phyloP scores from a whole-genome alignment of 2,888 invertebrate species.

The Phlogophora meticulosa region DNA sequence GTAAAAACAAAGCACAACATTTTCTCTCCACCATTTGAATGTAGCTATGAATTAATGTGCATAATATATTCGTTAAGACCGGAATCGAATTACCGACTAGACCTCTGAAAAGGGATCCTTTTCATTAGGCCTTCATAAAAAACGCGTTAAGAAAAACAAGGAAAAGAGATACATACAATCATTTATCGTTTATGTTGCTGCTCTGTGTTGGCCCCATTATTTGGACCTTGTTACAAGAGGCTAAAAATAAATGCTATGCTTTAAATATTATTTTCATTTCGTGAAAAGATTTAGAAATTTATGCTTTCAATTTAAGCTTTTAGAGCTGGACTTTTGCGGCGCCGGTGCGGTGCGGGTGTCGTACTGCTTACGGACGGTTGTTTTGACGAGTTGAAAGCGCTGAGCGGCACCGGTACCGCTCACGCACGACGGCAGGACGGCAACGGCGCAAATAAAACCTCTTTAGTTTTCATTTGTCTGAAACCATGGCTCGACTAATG shows the following conservation, averaged over 20 bases:
- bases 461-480: no score
- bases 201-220: constrained; percentile 30
- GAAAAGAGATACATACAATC: constrained; percentile 56
- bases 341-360: no score
- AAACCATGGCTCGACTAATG: no score
- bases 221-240: constrained; percentile 17
- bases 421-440: no score
- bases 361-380: no score
- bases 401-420: no score
- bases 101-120: constrained; percentile 29
- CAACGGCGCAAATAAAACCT: no score
- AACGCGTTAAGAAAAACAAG: constrained; percentile 58
- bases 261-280: constrained; percentile 18
- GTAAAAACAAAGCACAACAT: not conserved
- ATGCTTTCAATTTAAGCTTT: no score
- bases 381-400: no score
- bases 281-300: not conserved
- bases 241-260: constrained; percentile 24
- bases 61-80: constrained; percentile 40
- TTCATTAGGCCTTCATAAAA: constrained; percentile 58
- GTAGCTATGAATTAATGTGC: constrained; percentile 17
- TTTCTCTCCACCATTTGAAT: constrained; percentile 1
- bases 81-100: constrained; percentile 31
- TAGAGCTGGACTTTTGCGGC: no score
- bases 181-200: constrained; percentile 53